Evolutionary conservation across 2,113 vertebrate genomes (phyloP).

Genomic region (Sander vitreus): DNA sequence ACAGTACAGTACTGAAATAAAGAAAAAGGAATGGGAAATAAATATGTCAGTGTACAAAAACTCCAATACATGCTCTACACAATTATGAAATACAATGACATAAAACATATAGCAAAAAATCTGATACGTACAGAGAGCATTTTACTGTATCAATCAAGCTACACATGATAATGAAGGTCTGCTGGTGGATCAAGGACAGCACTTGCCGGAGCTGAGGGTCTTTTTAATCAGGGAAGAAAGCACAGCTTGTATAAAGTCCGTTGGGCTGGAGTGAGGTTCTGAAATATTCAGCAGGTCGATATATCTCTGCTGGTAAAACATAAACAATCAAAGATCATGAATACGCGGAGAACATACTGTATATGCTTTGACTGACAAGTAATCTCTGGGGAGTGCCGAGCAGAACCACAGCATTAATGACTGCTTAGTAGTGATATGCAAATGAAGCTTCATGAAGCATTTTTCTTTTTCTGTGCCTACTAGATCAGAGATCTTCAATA

Average conservation of each 20-base stretch:
- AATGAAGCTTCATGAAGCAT: no score
- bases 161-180: neutral
- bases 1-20: no score
- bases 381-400: neutral
- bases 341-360: conserved; percentile 8
- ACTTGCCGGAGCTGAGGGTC: neutral
- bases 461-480: no score
- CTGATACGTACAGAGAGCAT: neutral
- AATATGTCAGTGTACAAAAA: no score
- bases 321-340: conserved; percentile 33
- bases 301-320: conserved; percentile 19
- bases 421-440: no score
- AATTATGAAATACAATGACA: no score
- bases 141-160: no score
- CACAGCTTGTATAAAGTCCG: neutral
- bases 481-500: no score
- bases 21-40: no score
- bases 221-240: neutral
- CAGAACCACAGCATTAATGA: neutral
- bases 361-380: neutral
- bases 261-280: neutral
- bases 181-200: neutral
- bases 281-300: conserved; percentile 24
- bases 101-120: neutral
- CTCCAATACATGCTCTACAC: no score